Conservation (phyloP, 2,888 invertebrate species). For the Nomada flava region DNA sequence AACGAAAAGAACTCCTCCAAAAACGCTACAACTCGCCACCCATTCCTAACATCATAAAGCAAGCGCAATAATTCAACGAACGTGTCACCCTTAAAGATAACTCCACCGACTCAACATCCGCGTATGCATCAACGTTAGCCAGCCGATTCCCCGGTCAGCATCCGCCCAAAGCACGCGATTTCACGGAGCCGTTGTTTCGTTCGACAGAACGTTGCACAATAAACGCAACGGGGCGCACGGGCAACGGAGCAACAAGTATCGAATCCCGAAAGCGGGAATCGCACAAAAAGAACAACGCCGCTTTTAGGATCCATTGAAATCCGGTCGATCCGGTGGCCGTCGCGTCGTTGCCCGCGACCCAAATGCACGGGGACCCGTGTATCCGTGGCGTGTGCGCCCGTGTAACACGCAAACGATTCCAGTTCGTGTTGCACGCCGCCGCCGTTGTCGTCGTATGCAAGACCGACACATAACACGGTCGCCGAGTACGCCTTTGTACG, state of each 20-base stretch:
- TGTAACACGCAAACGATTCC: neutral
- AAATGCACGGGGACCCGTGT: conserved; percentile 19
- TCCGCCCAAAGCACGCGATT: neutral
- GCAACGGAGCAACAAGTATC: conserved; percentile 50
- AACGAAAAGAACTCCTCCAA: too few species aligned
- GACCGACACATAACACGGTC: conserved; percentile 56
- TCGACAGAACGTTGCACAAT: conserved; percentile 5
- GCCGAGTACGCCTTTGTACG: conserved; percentile 63
- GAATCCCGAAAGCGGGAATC: conserved; percentile 28
- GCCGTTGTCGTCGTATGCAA: conserved; percentile 52
- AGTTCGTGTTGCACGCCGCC: conserved; percentile 39
- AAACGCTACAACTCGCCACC: too few species aligned
- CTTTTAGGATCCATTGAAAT: conserved; percentile 12
- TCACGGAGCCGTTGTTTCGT: neutral
- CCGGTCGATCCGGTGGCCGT: neutral
- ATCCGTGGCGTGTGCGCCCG: neutral
- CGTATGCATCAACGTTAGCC: too few species aligned
- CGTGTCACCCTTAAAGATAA: too few species aligned
- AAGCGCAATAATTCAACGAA: too few species aligned
- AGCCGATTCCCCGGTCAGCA: too few species aligned
- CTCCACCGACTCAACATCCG: too few species aligned
- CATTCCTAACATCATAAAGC: too few species aligned
- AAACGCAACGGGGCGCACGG: conserved; percentile 26
- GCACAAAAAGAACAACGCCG: conserved; percentile 13
- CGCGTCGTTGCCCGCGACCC: neutral